Evolutionary conservation across 2,888 invertebrate species (phyloP).

Genomic region (Panzeria rudis): DNA sequence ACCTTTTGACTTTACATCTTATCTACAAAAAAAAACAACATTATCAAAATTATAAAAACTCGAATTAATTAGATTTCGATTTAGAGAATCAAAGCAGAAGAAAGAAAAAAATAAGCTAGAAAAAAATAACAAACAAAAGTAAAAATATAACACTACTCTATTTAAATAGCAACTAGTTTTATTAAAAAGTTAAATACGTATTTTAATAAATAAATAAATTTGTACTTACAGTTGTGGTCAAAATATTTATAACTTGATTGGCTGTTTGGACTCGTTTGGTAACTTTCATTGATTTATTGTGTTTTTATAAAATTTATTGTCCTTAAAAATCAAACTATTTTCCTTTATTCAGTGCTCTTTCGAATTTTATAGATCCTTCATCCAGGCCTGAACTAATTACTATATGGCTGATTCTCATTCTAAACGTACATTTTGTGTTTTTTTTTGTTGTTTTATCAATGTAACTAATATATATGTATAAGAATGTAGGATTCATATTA

Average conservation of each 20-base stretch:
- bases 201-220: slow-evolving; percentile 4
- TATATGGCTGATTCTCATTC: too few species aligned
- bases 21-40: slow-evolving; percentile 13
- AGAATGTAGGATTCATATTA: too few species aligned
- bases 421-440: too few species aligned
- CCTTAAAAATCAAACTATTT: too few species aligned
- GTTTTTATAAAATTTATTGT: too few species aligned
- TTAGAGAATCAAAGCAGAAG: slow-evolving; percentile 3
- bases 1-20: slow-evolving; percentile 32
- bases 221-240: not conserved
- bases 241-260: not conserved
- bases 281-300: too few species aligned
- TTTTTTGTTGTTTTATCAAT: too few species aligned
- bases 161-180: not conserved
- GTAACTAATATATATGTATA: too few species aligned
- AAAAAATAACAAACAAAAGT: not conserved
- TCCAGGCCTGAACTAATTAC: too few species aligned
- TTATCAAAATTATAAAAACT: not conserved
- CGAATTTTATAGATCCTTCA: too few species aligned
- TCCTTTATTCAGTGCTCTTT: too few species aligned
- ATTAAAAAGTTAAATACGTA: not conserved
- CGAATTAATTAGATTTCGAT: slow-evolving; percentile 28
- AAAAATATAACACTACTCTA: not conserved
- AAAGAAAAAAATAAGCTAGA: not conserved
- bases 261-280: too few species aligned